Evolutionary conservation across 2,797 vertebrate genomes (phyloP), one percentile per base, ranked within the genome.

Genomic region (Emydoidea blandingii): DNA sequence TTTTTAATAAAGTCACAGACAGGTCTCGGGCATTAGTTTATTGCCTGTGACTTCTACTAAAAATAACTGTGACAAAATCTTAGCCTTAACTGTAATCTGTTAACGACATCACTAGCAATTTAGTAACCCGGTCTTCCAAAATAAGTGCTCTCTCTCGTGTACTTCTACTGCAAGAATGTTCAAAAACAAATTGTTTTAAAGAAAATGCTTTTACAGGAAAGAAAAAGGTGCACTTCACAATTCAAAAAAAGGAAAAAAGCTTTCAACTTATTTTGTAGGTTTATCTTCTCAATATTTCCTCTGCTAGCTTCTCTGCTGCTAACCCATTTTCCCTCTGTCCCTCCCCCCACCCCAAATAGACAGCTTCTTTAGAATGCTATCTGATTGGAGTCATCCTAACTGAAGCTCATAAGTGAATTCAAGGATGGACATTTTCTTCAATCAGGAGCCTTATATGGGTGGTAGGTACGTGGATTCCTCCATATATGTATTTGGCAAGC

Each of bases 391-490:
- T 53, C 37, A 89, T 53, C 29, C 29, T 37, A 41, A 62, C 62
- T 85, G 41, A 93, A 95, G 41, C 86, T 79, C 54, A 65, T 44
- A 87, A 57, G 34, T 85, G 86, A 95, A 50, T 14, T 52, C 47
- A 83, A 81, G 12, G n/a, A 59, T 10, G 41, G 19, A 44, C 5
- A 84, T 76, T 91, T 92, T 84, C 83, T 94, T 96, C 54, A 74
- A 21, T 92, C 53, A 12, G 15, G 80, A 59, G 19, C 21, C 11
- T 72, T 72, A 41, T 72, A 10, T 72, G 65, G n/a, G 25, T 78
- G 14, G 44, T 25, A 27, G 27, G 72, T 76, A 27, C 14, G 9
- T 44, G 6, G 44, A 47, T 49, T 44, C 14, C 12, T 76, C 23
- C 14, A 8, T 47, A 16, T 15, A 76, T 27, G 41, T 47, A 78